phyloP scores from a whole-genome alignment of 2,797 vertebrate species.

The Cuculus canorus region DNA sequence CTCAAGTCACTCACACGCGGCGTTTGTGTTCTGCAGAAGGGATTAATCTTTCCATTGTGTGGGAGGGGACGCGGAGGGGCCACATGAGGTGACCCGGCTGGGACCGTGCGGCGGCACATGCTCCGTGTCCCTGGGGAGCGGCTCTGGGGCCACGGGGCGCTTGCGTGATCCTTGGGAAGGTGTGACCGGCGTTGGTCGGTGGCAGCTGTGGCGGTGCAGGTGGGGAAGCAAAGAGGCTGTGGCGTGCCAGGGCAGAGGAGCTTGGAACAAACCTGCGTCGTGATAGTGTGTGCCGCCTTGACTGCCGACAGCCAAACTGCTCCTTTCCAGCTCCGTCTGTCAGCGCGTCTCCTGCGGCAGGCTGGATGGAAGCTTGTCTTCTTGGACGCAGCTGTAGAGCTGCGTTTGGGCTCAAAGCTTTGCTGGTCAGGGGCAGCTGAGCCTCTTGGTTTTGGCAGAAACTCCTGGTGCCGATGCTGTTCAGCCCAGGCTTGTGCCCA shows the following conservation, averaged over 20 bases:
- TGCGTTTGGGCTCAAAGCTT: rapidly evolving
- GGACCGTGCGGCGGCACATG: not conserved
- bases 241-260: not conserved
- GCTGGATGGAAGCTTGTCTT: not conserved
- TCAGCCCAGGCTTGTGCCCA: not conserved
- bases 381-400: not conserved
- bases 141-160: rapidly evolving
- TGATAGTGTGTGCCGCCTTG: not conserved
- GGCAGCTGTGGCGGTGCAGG: rapidly evolving
- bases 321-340: rapidly evolving
- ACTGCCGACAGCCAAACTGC: not conserved
- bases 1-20: rapidly evolving
- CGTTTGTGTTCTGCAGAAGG: rapidly evolving
- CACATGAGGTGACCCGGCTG: rapidly evolving
- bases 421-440: not conserved
- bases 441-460: not conserved
- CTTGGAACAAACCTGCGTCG: rapidly evolving
- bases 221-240: rapidly evolving
- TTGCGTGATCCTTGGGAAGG: rapidly evolving
- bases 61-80: not conserved
- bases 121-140: not conserved
- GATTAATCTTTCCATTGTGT: rapidly evolving
- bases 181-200: rapidly evolving
- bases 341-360: not conserved
- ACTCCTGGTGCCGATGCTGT: rapidly evolving